Percentiles rank a stretch among this genome's conserved stretches.
Evolutionary conservation across 2,797 vertebrate genomes (phyloP).

Genomic region (Gymnopithys bicolor): DNA sequence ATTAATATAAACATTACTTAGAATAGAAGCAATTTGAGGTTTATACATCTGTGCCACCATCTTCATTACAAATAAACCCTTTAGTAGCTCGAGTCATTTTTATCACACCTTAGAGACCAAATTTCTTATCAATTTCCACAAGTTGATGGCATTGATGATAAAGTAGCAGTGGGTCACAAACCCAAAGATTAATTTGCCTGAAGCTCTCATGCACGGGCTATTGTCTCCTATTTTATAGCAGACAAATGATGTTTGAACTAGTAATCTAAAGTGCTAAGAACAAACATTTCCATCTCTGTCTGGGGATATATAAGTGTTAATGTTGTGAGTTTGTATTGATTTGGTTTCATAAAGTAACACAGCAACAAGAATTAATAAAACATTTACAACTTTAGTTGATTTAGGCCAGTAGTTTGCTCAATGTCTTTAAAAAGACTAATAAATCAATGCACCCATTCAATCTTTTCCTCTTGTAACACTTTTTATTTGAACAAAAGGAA

Average conservation of each 20-base stretch:
- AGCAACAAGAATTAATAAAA: slow-evolving; percentile 78
- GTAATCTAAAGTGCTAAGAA: slow-evolving; percentile 49
- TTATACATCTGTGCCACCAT: not conserved
- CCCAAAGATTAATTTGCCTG: slow-evolving; percentile 44
- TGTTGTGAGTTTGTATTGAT: slow-evolving; percentile 69
- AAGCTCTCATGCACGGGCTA: slow-evolving; percentile 14
- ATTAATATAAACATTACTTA: not conserved
- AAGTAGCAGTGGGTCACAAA: slow-evolving; percentile 47
- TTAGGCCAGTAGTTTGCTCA: slow-evolving; percentile 69
- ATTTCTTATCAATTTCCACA: slow-evolving; percentile 48
- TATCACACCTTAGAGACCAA: slow-evolving; percentile 33
- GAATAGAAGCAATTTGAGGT: not conserved
- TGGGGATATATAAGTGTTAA: slow-evolving; percentile 64
- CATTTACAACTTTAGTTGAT: slow-evolving; percentile 74
- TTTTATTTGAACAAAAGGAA: slow-evolving; percentile 76
- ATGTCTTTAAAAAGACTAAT: slow-evolving; percentile 74
- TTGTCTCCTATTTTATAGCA: slow-evolving; percentile 56
- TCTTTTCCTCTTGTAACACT: slow-evolving; percentile 62
- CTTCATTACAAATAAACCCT: slow-evolving; percentile 29
- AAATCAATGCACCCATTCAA: slow-evolving; percentile 75
- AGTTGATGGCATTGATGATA: slow-evolving; percentile 6
- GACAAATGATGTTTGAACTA: slow-evolving; percentile 64
- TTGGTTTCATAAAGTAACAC: slow-evolving; percentile 75
- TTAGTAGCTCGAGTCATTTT: slow-evolving; percentile 5
- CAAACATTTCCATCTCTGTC: slow-evolving; percentile 61